Base-by-base conservation (phyloP, 1,140 invertebrate genomes). In the Drosophila kurseongensis region DNA sequence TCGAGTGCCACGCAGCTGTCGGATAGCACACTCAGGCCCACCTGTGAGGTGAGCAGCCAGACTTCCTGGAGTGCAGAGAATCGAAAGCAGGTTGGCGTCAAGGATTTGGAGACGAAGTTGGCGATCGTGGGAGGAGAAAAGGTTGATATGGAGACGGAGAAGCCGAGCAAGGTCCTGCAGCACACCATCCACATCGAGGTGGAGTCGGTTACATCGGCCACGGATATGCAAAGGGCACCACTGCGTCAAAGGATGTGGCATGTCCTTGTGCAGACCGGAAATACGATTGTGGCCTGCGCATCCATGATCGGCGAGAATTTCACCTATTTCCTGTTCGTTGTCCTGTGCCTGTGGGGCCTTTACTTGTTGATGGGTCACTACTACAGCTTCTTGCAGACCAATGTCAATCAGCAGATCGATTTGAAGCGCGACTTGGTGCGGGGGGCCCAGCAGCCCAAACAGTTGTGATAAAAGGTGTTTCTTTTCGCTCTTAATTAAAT, bases 241-340 rank as follows among this genome's bases (percentile, higher is more conserved):
- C 42, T 88, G 44, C 51, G 52, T 3, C 68, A 78, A 13, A 71
- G 84, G 5, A 27, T 89, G 55, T 71, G 65, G 73, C 44, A 68
- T 10, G 65, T 89, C 23, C 1, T 77, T 0, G 7, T 59, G 18
- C 67, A 84, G 35, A 29, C 48, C 0, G 41, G 57, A 1, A 51
- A 68, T 9, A 27, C 84, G 0, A 12, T 86, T 0, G 0, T 60
- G 8, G 62, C 75, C 27, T 61, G 71, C 35, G 32, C 67, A 10
- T 73, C 56, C 4, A 80, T 89, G 77, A 72, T 89, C 32, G 85
- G 85, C 56, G 84, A 89, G 42, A 89, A 89, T 32, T 56, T 90
- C 29, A 78, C 77, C 29, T 75, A 84, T n/a, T 55, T 78, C 9
- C 59, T 89, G 0, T 89, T 89, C 41, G 45, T 89, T 9, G 14